phyloP scores from a whole-genome alignment of 2,888 invertebrate genomes.

The Mylabris sibirica region DNA sequence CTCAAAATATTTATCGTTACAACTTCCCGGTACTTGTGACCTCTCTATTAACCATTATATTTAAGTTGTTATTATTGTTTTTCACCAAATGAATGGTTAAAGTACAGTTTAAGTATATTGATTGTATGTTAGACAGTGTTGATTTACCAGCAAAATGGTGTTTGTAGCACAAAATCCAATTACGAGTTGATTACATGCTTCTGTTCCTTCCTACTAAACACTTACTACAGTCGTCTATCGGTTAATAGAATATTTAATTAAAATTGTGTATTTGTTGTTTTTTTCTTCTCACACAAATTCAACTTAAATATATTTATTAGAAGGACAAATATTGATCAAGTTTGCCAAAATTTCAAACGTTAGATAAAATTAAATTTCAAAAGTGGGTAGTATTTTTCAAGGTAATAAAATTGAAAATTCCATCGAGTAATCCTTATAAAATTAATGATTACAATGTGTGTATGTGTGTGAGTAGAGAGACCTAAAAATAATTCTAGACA shows the following conservation, averaged over 20 bases:
- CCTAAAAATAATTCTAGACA: conserved; percentile 6
- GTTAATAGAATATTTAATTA: not conserved
- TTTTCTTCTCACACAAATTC: not conserved
- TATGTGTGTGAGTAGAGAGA: not conserved
- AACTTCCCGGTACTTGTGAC: not conserved
- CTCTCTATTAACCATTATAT: not conserved
- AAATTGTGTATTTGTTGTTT: not conserved
- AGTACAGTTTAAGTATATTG: not conserved
- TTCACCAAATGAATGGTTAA: not conserved
- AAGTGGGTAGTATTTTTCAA: conserved; percentile 5
- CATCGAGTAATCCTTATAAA: not conserved
- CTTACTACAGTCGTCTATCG: not conserved
- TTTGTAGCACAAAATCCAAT: conserved; percentile 1
- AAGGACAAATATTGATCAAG: conserved; percentile 6
- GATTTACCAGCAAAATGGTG: not conserved
- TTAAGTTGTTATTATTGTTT: not conserved
- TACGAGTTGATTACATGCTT: not conserved
- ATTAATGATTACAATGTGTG: not conserved
- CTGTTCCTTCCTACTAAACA: not conserved
- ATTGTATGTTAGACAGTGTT: not conserved
- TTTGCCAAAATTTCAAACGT: conserved; percentile 10
- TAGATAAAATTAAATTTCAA: conserved; percentile 11
- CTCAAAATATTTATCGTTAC: not conserved
- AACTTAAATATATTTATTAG: not conserved
- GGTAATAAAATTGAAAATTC: not conserved